phyloP scores from a whole-genome alignment of 2,888 invertebrate genomes.

The Pterostichus niger region DNA sequence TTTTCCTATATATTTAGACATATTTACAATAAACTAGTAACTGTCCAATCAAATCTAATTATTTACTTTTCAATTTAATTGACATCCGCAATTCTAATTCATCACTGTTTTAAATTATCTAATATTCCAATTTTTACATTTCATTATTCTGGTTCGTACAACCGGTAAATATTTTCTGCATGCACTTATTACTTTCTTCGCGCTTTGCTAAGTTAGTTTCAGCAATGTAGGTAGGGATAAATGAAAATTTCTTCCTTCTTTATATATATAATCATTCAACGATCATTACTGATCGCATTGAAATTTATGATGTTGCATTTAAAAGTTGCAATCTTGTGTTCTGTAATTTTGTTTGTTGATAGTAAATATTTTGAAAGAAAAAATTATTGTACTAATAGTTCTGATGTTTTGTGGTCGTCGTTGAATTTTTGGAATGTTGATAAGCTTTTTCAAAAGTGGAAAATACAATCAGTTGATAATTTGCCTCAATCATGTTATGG shows the following conservation, averaged over 20 bases:
- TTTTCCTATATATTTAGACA: too few species aligned
- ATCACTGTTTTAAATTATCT: not conserved
- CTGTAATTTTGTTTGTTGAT: not conserved
- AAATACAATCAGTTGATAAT: slow-evolving; percentile 6
- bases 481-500: slow-evolving; percentile 27
- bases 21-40: not conserved
- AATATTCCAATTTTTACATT: not conserved
- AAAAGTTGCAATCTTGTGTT: not conserved
- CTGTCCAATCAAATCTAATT: not conserved
- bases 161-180: not conserved
- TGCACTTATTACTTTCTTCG: slow-evolving; percentile 8
- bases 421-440: slow-evolving; percentile 43
- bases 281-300: not conserved
- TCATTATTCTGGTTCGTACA: not conserved
- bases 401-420: slow-evolving; percentile 44
- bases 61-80: not conserved
- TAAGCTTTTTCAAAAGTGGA: slow-evolving; percentile 24
- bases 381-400: slow-evolving; percentile 47
- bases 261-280: slow-evolving; percentile 17
- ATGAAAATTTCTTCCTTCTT: not conserved
- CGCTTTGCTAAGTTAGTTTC: not conserved
- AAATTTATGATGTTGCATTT: slow-evolving; percentile 4
- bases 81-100: not conserved
- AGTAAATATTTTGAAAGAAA: slow-evolving; percentile 15
- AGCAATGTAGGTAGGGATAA: slow-evolving; percentile 1